These are phyloP conservation scores for Dendrolimus houi DNA, from an alignment of 2,888 invertebrate genomes.

Conservation along the genomic window DNA sequence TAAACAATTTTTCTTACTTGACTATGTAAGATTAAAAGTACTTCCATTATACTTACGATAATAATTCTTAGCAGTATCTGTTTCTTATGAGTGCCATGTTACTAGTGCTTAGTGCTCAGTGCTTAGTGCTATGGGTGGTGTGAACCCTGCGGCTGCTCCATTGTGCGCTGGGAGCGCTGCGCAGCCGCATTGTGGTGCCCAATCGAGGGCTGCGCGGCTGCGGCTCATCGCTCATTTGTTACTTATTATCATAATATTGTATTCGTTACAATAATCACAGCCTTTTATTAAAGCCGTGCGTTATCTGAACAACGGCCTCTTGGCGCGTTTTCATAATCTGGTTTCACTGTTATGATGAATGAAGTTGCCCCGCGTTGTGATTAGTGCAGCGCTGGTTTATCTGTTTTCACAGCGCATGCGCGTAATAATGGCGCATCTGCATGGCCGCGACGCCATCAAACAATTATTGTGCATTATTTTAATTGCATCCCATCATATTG, in stretches of 20 bases:
- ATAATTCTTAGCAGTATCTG: no score
- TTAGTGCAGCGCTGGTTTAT: background rate
- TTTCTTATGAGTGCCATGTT: no score
- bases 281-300: background rate
- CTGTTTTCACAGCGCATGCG: slow-evolving; percentile 1
- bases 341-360: no score
- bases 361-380: background rate
- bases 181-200: background rate
- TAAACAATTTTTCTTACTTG: no score
- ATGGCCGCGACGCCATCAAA: slow-evolving; percentile 1
- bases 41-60: no score
- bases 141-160: background rate
- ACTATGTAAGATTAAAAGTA: no score
- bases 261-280: slow-evolving; percentile 8
- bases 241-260: slow-evolving; percentile 6
- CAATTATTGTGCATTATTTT: slow-evolving; percentile 4
- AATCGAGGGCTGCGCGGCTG: background rate
- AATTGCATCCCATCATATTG: slow-evolving; percentile 1
- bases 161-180: background rate
- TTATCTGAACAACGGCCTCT: background rate
- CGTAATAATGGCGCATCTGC: slow-evolving; percentile 3
- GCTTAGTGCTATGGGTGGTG: background rate
- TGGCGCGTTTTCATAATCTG: no score
- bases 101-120: no score
- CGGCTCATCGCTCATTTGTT: background rate